phyloP scores from a whole-genome alignment of 2,113 vertebrate species.

The Cheirogaleus medius region DNA sequence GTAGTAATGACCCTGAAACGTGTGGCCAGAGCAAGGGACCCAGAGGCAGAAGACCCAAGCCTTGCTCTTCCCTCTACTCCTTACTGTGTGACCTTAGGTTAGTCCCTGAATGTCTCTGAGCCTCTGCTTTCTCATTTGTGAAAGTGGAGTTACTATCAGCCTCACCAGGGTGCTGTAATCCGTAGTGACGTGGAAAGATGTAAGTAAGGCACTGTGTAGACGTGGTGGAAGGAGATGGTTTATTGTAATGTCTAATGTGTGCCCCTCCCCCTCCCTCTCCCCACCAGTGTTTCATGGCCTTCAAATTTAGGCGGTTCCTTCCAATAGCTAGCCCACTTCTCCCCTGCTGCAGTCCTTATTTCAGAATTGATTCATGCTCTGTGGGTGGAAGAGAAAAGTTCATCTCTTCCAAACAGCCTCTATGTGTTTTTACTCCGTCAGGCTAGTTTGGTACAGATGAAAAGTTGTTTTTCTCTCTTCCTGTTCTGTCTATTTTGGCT shows the following conservation, averaged over 20 bases:
- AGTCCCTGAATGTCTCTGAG: neutral
- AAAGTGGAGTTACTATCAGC: neutral
- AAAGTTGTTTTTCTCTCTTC: slow-evolving; percentile 44
- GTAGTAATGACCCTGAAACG: neutral
- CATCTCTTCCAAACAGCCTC: slow-evolving; percentile 2
- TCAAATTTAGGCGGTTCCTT: neutral
- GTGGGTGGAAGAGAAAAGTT: neutral
- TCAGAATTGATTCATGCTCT: neutral
- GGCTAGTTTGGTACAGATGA: neutral
- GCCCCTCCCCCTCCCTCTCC: rapidly evolving
- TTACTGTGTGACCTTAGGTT: neutral
- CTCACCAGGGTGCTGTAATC: neutral
- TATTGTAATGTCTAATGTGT: rapidly evolving
- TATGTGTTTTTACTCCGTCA: neutral
- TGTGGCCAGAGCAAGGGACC: neutral
- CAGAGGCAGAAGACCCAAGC: neutral
- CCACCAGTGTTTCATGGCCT: neutral
- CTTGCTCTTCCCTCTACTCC: neutral
- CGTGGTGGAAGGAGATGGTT: neutral
- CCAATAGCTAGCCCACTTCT: neutral
- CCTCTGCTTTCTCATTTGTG: neutral
- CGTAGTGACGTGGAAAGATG: neutral
- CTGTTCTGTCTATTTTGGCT: neutral
- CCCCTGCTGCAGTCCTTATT: neutral
- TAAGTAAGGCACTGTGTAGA: neutral